Percentiles rank a stretch among this genome's conserved stretches.
phyloP scores from a whole-genome alignment of 2,888 invertebrate species.

The Xestoiulus laeticollis region DNA sequence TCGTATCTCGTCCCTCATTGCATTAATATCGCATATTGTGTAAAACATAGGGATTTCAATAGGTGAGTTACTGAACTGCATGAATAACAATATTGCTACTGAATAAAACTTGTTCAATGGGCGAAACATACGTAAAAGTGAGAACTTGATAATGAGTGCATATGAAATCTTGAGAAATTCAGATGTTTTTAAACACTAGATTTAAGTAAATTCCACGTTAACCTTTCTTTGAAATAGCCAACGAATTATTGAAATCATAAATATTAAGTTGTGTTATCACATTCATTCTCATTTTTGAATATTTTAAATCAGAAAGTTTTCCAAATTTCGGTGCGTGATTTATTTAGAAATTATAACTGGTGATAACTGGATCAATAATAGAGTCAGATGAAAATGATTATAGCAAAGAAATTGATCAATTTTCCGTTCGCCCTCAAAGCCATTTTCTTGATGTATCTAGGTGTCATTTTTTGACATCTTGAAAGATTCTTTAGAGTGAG shows the following conservation, averaged over 20 bases:
- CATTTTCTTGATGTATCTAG: neutral
- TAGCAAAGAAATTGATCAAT: neutral
- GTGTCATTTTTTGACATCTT: neutral
- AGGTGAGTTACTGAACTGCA: neutral
- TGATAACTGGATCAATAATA: neutral
- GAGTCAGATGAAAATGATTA: neutral
- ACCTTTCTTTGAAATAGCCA: neutral
- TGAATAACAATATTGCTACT: neutral
- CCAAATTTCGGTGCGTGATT: neutral
- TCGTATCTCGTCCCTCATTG: neutral
- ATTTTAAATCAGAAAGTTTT: neutral
- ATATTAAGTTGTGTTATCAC: neutral
- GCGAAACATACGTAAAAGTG: neutral
- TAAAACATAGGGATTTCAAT: neutral
- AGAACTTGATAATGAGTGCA: neutral
- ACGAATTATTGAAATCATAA: neutral
- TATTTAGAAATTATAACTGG: neutral
- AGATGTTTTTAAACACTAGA: no score
- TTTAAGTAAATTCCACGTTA: neutral
- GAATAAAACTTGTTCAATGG: neutral
- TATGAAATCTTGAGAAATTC: neutral
- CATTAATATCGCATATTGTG: neutral
- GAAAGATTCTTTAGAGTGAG: neutral
- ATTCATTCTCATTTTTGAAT: neutral
- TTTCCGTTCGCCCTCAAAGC: neutral